Conservation (phyloP, 2,888 invertebrate genomes). For the Tinea trinotella region DNA sequence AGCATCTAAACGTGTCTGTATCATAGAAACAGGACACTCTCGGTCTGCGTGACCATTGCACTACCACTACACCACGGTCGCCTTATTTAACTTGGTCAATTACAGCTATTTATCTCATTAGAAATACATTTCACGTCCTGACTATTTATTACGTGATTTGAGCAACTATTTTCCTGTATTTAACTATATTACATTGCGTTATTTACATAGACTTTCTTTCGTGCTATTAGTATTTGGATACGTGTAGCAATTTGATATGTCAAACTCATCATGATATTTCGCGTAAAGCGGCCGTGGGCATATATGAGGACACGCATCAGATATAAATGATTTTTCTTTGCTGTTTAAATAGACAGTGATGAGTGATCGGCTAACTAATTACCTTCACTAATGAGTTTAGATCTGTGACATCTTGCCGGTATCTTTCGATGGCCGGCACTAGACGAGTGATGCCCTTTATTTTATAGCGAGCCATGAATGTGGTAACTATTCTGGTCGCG, state of each 20-base stretch:
- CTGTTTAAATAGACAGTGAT: slow-evolving; percentile 52
- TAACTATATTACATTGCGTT: neutral
- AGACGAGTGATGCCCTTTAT: slow-evolving; percentile 65
- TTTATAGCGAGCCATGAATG: slow-evolving; percentile 49
- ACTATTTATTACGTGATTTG: neutral
- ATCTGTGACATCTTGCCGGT: slow-evolving; percentile 55
- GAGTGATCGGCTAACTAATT: slow-evolving; percentile 67
- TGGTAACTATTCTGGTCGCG: slow-evolving; percentile 46
- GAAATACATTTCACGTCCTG: neutral
- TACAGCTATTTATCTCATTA: neutral
- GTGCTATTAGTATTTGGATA: neutral
- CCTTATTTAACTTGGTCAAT: neutral
- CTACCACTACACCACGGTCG: no score
- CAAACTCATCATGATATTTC: slow-evolving; percentile 24
- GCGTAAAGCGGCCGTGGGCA: slow-evolving; percentile 28
- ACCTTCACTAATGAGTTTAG: slow-evolving; percentile 61
- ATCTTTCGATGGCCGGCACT: slow-evolving; percentile 51
- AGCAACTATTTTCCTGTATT: neutral
- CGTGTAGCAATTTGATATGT: neutral
- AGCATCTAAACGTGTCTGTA: no score
- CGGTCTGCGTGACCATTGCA: no score
- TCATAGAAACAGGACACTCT: no score
- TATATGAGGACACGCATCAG: slow-evolving; percentile 30
- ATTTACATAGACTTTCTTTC: neutral
- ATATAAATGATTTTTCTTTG: slow-evolving; percentile 48